These are phyloP conservation scores for Bryconaethiops microstoma DNA, from an alignment of 2,797 vertebrate species.

Conservation along the genomic window DNA sequence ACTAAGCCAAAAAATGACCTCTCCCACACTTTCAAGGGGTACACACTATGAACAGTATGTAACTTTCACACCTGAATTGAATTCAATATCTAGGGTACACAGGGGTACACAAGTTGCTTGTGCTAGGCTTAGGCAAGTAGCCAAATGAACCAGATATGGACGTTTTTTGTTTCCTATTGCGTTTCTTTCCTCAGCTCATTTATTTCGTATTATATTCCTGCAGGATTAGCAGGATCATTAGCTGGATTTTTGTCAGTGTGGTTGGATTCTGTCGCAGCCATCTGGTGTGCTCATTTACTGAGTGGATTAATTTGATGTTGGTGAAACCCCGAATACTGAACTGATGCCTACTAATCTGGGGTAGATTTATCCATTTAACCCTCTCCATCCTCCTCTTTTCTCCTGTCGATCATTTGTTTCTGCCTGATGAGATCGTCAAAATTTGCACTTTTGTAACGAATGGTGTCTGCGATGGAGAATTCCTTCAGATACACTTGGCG, in stretches of 20 bases:
- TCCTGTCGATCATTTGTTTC: not conserved
- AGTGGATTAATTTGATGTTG: conserved; percentile 59
- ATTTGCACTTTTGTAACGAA: not conserved
- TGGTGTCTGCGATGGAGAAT: not conserved
- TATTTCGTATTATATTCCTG: conserved; percentile 48
- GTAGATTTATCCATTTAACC: conserved; percentile 23
- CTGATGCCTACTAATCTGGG: conserved; percentile 44
- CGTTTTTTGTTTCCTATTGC: conserved; percentile 35
- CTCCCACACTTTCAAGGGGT: not conserved
- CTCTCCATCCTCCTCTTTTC: conserved; percentile 4
- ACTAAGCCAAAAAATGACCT: too few species aligned
- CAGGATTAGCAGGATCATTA: conserved; percentile 70
- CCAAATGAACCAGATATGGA: conserved; percentile 33
- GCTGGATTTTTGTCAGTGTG: conserved; percentile 70
- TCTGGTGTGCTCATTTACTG: conserved; percentile 72
- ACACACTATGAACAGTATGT: not conserved
- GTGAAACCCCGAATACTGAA: conserved; percentile 49
- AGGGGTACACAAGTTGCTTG: not conserved
- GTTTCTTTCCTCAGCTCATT: conserved; percentile 53
- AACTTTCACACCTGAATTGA: conserved; percentile 1
- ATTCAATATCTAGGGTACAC: not conserved
- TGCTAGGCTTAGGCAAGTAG: conserved; percentile 20
- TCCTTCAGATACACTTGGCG: not conserved
- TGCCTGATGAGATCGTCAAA: not conserved
- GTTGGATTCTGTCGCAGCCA: conserved; percentile 68